phyloP scores from a whole-genome alignment of 2,797 vertebrate species.

The Trachurus trachurus region DNA sequence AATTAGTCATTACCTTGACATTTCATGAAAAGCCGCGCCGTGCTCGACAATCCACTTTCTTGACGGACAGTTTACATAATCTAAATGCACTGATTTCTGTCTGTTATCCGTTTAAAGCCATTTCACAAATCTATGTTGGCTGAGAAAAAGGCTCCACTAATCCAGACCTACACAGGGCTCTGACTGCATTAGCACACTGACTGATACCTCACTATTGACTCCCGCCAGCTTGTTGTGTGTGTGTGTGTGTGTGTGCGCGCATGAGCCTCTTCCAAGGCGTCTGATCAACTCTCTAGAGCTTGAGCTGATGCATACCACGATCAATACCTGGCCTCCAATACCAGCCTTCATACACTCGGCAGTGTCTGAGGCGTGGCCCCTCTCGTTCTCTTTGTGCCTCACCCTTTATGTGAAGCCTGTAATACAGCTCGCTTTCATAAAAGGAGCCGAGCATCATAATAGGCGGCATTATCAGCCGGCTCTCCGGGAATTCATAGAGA shows the following conservation, averaged over 20 bases:
- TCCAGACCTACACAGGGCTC: constrained; percentile 24
- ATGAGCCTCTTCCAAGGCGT: constrained; percentile 53
- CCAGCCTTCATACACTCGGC: constrained; percentile 58
- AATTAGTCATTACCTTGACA: background rate
- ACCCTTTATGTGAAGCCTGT: constrained; percentile 52
- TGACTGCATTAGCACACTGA: constrained; percentile 58
- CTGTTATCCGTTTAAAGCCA: background rate
- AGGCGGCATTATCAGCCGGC: constrained; percentile 58
- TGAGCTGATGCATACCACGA: constrained; percentile 56
- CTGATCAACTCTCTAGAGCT: constrained; percentile 74
- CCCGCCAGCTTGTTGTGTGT: constrained; percentile 13
- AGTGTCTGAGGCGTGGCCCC: constrained; percentile 43
- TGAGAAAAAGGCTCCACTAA: constrained; percentile 20
- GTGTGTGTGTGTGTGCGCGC: background rate
- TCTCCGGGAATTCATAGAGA: constrained; percentile 46
- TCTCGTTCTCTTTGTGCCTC: constrained; percentile 47
- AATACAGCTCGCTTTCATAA: constrained; percentile 49
- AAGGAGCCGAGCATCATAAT: constrained; percentile 51
- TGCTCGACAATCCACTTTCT: background rate
- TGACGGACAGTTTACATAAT: background rate
- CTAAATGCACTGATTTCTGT: constrained; percentile 1
- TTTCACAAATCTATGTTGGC: background rate
- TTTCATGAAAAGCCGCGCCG: background rate
- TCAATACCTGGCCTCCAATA: constrained; percentile 70
- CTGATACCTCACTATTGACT: constrained; percentile 62